Evolutionary conservation across 2,797 vertebrate genomes (phyloP).

Genomic region (Brachymystax lenok): DNA sequence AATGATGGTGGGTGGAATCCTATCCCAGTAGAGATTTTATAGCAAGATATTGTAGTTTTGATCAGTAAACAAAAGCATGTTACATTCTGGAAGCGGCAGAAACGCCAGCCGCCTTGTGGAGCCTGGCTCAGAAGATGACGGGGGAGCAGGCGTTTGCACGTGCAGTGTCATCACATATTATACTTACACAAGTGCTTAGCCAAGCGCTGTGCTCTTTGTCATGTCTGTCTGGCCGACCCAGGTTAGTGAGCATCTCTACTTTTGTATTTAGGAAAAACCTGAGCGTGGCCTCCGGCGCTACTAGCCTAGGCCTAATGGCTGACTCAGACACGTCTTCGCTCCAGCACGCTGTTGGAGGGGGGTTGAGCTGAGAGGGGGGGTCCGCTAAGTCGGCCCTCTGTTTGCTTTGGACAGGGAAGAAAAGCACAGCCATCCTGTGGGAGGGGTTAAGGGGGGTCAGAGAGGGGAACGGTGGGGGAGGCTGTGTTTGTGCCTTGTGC

Average conservation of each 20-base stretch:
- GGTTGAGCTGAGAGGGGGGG: background rate
- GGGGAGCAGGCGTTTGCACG: background rate
- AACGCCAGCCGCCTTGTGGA: background rate
- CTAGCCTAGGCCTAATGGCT: background rate
- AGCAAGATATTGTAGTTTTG: background rate
- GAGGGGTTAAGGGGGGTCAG: conserved; percentile 26
- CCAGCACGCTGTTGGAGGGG: conserved; percentile 24
- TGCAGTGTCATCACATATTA: background rate
- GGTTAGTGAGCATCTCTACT: background rate
- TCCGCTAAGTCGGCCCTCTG: conserved; percentile 11
- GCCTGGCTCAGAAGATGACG: background rate
- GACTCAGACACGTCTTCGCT: conserved; percentile 2
- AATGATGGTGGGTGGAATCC: background rate
- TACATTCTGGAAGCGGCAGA: background rate
- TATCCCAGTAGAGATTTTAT: background rate
- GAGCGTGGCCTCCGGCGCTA: background rate
- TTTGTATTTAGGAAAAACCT: background rate
- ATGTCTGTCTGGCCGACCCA: background rate
- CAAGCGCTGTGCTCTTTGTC: background rate
- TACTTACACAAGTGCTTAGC: background rate
- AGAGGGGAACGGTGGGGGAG: background rate
- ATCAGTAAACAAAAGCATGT: background rate
- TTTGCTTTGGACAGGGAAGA: conserved; percentile 49
- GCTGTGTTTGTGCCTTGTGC: background rate
- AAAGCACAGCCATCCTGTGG: conserved; percentile 42